Evolutionary conservation across 2,113 vertebrate genomes (phyloP).

Genomic region (Cryptomyrus ogoouensis): DNA sequence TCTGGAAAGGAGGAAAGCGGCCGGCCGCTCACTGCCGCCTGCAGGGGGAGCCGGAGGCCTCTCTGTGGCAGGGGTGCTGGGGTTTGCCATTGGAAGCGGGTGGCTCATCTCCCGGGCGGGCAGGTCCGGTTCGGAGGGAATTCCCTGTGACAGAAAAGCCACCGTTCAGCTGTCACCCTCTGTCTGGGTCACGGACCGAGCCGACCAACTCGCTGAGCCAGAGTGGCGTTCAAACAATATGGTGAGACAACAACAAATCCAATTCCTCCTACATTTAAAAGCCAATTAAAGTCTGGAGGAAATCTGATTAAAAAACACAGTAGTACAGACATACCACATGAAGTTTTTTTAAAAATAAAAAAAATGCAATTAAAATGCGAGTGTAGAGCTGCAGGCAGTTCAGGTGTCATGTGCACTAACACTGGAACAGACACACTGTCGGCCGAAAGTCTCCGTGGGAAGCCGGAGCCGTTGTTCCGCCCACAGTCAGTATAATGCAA

Average conservation of each 20-base stretch:
- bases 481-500: neutral
- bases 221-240: neutral
- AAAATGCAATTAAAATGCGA: neutral
- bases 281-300: neutral
- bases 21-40: slow-evolving; percentile 29
- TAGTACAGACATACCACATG: neutral
- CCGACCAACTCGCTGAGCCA: neutral
- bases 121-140: slow-evolving; percentile 32
- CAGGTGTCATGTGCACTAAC: neutral
- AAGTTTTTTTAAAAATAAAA: neutral
- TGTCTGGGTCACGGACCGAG: neutral
- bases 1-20: neutral
- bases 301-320: neutral
- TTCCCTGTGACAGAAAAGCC: slow-evolving; percentile 28
- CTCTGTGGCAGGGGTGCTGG: slow-evolving; percentile 37
- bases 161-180: neutral
- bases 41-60: slow-evolving; percentile 42
- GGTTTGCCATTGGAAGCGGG: slow-evolving; percentile 22
- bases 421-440: neutral
- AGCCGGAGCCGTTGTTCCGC: neutral
- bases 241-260: neutral
- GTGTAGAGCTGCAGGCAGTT: neutral
- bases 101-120: slow-evolving; percentile 21
- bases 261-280: neutral
- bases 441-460: neutral